Base-by-base conservation (phyloP, 2,888 invertebrate species). In the Ennomos fuscantarius region DNA sequence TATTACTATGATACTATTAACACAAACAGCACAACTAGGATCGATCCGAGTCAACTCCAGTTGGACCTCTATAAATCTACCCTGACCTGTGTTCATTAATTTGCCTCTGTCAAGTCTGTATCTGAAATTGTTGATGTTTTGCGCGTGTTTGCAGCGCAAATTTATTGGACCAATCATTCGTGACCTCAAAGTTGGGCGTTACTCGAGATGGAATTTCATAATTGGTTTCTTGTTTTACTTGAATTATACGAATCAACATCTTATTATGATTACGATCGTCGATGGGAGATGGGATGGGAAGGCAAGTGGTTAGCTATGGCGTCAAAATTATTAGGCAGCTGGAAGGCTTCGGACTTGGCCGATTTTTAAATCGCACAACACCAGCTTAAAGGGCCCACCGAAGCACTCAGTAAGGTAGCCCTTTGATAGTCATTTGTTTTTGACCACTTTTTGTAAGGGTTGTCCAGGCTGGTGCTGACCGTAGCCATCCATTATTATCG, bases 121-220 rank as follows among this genome's bases (percentile, higher is more conserved):
- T 87, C 87, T 87, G 79, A 84, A 86, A 87, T 84, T 86, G 87
- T 87, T 87, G 86, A 87, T 88, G 88, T 89, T 89, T 87, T 87
- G 87, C 81, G 76, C 81, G 76, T 82, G 84, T 83, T 84, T 80
- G 76, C 76, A 76, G 72, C 78, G 47, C 73, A 70, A 81, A 88
- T 86, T 85, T 87, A 86, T 87, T 81, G 82, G 72, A 64, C 79
- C 83, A 81, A 86, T 86, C 81, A 85, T 80, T 86, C 74, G 78
- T 77, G 69, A 66, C 63, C 68, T 74, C 69, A 79, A 82, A 82
- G 79, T 83, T 82, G 75, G 74, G 70, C 69, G 62, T 70, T 69
- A 73, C 67, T 55, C 45, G 44, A 66, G 72, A 75, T 82, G 77
- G 82, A 81, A 81, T 77, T 80, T 78, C 68, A 76, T 80, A 76